phyloP scores from a whole-genome alignment of 2,113 vertebrate species.

The Mastomys natalensis region DNA sequence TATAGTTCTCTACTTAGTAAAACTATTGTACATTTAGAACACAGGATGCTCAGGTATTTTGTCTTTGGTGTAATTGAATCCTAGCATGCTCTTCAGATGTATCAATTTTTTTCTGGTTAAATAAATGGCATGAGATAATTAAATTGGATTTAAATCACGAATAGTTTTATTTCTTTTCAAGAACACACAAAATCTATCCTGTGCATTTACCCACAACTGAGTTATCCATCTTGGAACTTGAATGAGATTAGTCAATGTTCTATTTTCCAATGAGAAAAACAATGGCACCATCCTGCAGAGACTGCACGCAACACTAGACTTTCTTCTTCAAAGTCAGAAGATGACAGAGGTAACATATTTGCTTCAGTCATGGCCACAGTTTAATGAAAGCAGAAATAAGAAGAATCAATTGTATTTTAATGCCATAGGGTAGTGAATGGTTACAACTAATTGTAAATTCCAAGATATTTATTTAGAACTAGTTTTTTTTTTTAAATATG shows the following conservation, averaged over 20 bases:
- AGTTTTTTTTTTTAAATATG: not conserved
- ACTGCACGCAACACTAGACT: not conserved
- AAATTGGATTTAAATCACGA: constrained; percentile 3
- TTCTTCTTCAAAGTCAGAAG: constrained; percentile 14
- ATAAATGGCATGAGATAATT: constrained; percentile 10
- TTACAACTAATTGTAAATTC: not conserved
- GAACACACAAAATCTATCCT: not conserved
- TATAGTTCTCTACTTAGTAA: constrained; percentile 28
- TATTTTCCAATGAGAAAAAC: constrained; percentile 45
- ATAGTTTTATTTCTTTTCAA: not conserved
- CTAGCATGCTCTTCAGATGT: not conserved
- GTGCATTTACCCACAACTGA: not conserved
- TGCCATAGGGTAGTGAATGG: not conserved
- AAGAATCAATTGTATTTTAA: not conserved
- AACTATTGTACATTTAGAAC: not conserved
- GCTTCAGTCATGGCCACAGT: not conserved
- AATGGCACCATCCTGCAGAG: not conserved
- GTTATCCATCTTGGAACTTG: not conserved
- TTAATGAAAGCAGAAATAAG: not conserved
- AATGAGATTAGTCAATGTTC: not conserved
- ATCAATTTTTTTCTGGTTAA: not conserved
- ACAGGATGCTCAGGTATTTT: not conserved
- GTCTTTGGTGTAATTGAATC: not conserved
- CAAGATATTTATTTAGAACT: not conserved
- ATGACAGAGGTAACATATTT: not conserved